Conservation (phyloP, 2,797 vertebrate species). For the Lepus townsendii region DNA sequence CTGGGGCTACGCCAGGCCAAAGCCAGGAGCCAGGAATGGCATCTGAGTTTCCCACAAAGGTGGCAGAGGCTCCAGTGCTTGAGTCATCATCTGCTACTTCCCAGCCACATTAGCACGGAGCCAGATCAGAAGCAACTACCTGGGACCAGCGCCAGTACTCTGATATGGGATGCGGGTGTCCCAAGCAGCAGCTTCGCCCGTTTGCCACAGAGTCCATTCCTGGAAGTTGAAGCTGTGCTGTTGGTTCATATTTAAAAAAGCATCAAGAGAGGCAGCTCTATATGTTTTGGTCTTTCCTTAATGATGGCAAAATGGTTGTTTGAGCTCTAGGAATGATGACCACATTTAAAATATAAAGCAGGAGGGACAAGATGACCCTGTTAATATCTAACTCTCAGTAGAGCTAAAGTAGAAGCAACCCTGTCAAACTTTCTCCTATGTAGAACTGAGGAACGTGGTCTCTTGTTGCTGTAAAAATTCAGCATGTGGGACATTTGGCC, state of each 20-base stretch:
- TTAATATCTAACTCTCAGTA: not conserved
- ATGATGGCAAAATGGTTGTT: not conserved
- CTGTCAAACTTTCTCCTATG: not conserved
- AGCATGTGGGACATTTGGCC: no score
- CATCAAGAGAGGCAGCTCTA: not conserved
- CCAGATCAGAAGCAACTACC: no score
- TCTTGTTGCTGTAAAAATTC: not conserved
- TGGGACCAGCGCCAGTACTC: no score
- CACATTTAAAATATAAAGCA: not conserved
- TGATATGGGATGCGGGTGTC: no score
- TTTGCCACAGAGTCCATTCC: no score
- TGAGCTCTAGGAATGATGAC: not conserved
- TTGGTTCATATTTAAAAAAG: not conserved
- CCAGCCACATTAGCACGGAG: no score
- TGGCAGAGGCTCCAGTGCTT: no score
- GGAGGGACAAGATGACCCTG: not conserved
- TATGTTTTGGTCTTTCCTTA: not conserved
- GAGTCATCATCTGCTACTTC: no score
- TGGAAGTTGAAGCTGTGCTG: slow-evolving; percentile 11
- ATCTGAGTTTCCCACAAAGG: no score
- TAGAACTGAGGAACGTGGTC: not conserved
- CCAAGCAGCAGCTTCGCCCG: no score
- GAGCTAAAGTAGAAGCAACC: not conserved
- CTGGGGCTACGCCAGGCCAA: no score
- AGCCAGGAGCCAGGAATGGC: no score